Evolutionary conservation across 1,140 invertebrate genomes (phyloP), one percentile per base, ranked within the genome.

Genomic region (Orchestia grillus): DNA sequence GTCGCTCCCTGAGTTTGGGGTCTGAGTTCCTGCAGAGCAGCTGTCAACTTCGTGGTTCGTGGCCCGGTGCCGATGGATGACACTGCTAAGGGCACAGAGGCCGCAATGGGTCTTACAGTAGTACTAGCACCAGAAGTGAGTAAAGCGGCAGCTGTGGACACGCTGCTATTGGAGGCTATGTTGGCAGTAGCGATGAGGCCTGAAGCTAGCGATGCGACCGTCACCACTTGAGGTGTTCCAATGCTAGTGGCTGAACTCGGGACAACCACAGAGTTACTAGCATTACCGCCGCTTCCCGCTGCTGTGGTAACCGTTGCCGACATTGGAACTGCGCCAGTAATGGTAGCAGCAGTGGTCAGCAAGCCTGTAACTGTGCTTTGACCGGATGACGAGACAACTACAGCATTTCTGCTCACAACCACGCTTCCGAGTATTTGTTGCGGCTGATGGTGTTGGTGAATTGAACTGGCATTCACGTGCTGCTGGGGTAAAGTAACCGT

Each of bases 1-100:
- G 97, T 97, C 23, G 96, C 96, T 47, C 92, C 92, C 95, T 87
- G 97, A 44, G 92, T 47, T 47, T 96, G 42, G 45, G 90, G 42
- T 87, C 88, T 42, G 96, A 62, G 41, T 91, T 96, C 44, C 45
- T 96, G 44, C 57, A 96, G 43, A n/a, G 45, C 43, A 96, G 88
- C 45, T 53, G 96, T 47, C 40, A 94, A 87, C 96, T 88, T 95
- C 11, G 92, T 53, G 1, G 53, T 96, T 0, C 96, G 96, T 62
- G 94, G 91, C 40, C 95, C 91, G 3, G 91, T 87, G 47, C 95
- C 95, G 91, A 95, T 91, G 87, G 96, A 96, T 40, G 96, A 88
- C 44, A 45, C 95, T 16, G 87, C 95, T 40, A 94, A 36, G 11
- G 92, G 92, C 43, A 96, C 95, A 44, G 96, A 77, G 40, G 95